A percentile compares a stretch with the other conserved stretches of the same genome.
These are phyloP conservation scores for Sebastes umbrosus DNA, from an alignment of 2,797 vertebrate genomes.

Conservation along the genomic window DNA sequence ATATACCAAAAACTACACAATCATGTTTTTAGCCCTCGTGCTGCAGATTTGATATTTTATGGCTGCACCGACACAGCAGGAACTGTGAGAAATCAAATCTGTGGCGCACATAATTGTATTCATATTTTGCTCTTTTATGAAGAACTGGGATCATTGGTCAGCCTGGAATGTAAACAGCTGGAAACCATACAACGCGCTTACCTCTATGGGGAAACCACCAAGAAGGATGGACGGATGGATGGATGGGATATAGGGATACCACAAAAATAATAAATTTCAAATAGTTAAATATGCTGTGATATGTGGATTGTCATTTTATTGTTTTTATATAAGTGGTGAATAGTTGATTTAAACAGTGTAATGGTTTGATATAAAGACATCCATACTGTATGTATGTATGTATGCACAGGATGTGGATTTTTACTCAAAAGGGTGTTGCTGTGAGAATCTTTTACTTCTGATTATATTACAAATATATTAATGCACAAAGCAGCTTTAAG, in stretches of 20 bases:
- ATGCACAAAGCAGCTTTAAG: background rate
- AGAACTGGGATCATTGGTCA: background rate
- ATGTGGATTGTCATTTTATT: background rate
- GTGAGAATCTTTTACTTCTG: background rate
- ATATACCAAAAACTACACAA: background rate
- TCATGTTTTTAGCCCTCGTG: background rate
- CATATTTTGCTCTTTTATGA: background rate
- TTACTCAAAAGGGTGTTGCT: background rate
- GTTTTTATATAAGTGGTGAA: background rate
- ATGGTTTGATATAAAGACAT: background rate
- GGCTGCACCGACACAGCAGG: background rate
- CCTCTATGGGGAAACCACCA: background rate
- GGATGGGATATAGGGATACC: background rate
- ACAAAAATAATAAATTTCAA: background rate
- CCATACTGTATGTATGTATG: background rate
- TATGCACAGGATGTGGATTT: background rate
- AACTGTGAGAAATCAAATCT: background rate
- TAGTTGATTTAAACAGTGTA: background rate
- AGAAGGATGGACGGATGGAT: background rate
- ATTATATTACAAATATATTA: background rate
- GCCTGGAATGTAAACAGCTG: background rate
- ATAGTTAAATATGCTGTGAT: background rate
- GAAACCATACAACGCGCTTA: background rate
- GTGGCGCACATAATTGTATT: background rate
- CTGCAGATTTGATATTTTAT: background rate